Evolutionary conservation across 1,140 invertebrate species (phyloP), one percentile per base, ranked within the genome.

Genomic region (Drosophila suzukii): DNA sequence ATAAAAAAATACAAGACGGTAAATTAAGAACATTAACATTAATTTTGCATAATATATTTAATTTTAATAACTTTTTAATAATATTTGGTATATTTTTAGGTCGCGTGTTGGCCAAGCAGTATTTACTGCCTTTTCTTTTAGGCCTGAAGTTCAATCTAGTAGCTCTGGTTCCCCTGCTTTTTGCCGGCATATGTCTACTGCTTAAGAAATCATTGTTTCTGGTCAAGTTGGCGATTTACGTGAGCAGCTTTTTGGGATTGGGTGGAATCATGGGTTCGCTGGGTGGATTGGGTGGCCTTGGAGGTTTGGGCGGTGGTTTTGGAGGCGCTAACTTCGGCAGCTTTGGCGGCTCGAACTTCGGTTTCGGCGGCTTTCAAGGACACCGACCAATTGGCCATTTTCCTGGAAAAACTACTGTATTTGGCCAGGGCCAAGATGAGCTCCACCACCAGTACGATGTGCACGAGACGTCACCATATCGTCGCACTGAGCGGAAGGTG

Each of bases 121-220:
- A 96, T 53, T 68, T 96, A 27, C 86, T 96, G 38, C 96, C 96
- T 24, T 94, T 96, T 85, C 93, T 97, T 0, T 92, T 96, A 27
- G 96, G 96, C 10, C 94, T 96, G 46, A 97, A 97, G 92, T 96
- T 96, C 83, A 96, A 96, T 71, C 83, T 96, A 43, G 94, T 95
- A 0, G 95, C 96, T 0, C 83, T 96, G 44, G 91, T 97, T 13
- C 96, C 96, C 0, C 90, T 97, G 59, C 76, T 96, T 0, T 95
- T 97, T 66, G 96, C 95, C 2, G 80, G 95, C 12, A 89, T 96
- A 36, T 93, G 96, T 47, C 55, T 97, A 30, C 90, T 96, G 5
- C 95, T 95, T 7, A 96, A 96, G 81, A 97, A 97, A 81, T 95
- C 95, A 0, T 93, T 96, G 30, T 84, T 96, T 2, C 65, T 97